phyloP scores from a whole-genome alignment of 2,888 invertebrate species.

The Scaptomyza parva region DNA sequence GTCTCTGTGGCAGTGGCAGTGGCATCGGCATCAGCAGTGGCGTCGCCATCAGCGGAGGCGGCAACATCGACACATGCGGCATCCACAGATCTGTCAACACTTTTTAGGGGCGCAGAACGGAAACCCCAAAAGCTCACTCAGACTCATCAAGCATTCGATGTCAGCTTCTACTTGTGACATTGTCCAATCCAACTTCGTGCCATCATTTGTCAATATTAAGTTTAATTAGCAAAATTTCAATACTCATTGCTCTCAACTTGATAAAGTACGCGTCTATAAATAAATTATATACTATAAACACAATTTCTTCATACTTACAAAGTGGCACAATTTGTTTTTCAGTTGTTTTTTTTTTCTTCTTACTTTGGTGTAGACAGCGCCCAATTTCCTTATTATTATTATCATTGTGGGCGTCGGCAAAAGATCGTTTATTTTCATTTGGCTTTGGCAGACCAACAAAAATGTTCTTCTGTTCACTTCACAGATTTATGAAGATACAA shows the following conservation, averaged over 20 bases:
- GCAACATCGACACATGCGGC: constrained; percentile 64
- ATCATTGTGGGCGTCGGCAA: constrained; percentile 28
- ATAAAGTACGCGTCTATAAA: constrained; percentile 5
- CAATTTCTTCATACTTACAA: constrained; percentile 47
- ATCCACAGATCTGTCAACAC: constrained; percentile 66
- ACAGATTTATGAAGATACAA: constrained; percentile 40
- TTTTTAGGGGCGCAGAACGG: constrained; percentile 35
- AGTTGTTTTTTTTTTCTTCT: constrained; percentile 63
- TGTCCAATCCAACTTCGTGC: constrained; percentile 68
- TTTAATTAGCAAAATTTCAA: constrained; percentile 76
- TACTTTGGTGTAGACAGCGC: constrained; percentile 34
- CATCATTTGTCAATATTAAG: constrained; percentile 81
- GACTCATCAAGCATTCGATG: constrained; percentile 20
- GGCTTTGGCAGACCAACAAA: constrained; percentile 29
- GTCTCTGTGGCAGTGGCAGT: too few relatives aligned
- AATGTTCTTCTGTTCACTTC: constrained; percentile 27
- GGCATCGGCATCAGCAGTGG: constrained; percentile 41
- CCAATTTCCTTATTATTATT: constrained; percentile 36
- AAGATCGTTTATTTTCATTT: constrained; percentile 62
- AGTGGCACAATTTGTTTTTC: constrained; percentile 67
- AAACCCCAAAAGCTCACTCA: constrained; percentile 23
- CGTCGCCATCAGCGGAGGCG: constrained; percentile 54
- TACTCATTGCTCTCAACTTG: constrained; percentile 9
- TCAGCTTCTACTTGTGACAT: constrained; percentile 62
- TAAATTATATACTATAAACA: constrained; percentile 7